Evolutionary conservation across 2,888 invertebrate genomes (phyloP), one percentile per base, ranked within the genome.

Genomic region (Lasioglossum lativentre): DNA sequence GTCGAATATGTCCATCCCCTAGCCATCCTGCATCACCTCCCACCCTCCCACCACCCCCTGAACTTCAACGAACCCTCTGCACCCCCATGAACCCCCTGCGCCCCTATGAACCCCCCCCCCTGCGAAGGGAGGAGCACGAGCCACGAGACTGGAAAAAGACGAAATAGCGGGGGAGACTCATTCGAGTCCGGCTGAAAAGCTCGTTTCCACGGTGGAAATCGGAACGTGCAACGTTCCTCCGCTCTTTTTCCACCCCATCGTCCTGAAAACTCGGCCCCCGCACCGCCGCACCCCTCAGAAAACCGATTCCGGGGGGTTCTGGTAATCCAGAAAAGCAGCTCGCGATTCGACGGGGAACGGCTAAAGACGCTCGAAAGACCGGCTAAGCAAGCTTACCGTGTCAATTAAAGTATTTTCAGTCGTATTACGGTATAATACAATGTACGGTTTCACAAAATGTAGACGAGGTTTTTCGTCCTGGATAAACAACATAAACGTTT

Each of bases 371-470:
- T 79, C 78, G 83, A 83, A 16, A 59, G 82, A 71, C 45, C 75
- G 78, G 71, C 85, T 79, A 79, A 85, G 83, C 83, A 76, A 83
- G 85, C 83, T 83, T 83, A 76, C 72, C 75, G 75, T 76, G 83
- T 76, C 83, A 76, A 52, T 52, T 52, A n/a, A 52, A 52, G 52
- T 52, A n/a, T 52, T n/a, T 52, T n/a, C 23, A n/a, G 52, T 52
- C 52, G 23, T n/a, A n/a, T n/a, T 4, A 52, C 52, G 52, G 23
- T 10, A n/a, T 52, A 42, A 42, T 42, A 42, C 42, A 42, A 42
- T 42, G 42, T 12, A 14, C 42, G 42, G 42, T 42, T 42, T 42
- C 52, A n/a, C 52, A 52, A 52, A n/a, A 52, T 52, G 52, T 8
- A 10, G 52, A 52, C 52, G 23, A n/a, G 23, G 23, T 52, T 52